Percentiles rank a stretch among this genome's conserved stretches.
phyloP scores from a whole-genome alignment of 2,113 vertebrate genomes.

The Macrotis lagotis region DNA sequence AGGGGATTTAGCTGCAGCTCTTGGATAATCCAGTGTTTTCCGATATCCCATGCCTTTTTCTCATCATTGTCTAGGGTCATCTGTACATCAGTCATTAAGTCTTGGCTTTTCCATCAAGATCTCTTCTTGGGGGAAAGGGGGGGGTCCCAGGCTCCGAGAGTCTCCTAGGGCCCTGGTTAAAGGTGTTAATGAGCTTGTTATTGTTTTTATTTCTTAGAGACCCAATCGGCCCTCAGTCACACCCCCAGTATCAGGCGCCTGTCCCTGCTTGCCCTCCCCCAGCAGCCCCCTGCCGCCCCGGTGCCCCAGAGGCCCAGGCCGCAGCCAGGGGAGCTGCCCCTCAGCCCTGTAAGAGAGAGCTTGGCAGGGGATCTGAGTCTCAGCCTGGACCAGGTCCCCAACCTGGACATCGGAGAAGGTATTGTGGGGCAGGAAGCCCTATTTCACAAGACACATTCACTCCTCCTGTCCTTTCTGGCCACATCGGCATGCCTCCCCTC shows the following conservation, averaged over 20 bases:
- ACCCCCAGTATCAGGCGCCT: conserved; percentile 89
- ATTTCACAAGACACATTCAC: background rate
- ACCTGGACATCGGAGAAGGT: conserved; percentile 91
- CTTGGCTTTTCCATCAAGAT: background rate
- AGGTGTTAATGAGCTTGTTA: conserved; percentile 50
- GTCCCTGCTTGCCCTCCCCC: conserved; percentile 90
- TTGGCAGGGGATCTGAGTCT: conserved; percentile 75
- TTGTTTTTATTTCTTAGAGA: conserved; percentile 85
- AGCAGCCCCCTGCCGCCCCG: conserved; percentile 83
- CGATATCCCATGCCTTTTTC: background rate
- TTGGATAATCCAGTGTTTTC: background rate
- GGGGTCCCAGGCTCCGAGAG: background rate
- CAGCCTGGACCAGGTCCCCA: conserved; percentile 79
- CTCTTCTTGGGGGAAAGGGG: background rate
- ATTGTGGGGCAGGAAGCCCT: conserved; percentile 71
- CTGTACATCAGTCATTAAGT: background rate
- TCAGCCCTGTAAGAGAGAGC: conserved; percentile 75
- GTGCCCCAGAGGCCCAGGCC: conserved; percentile 78
- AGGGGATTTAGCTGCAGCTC: background rate
- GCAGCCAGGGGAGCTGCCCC: conserved; percentile 70
- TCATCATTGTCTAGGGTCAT: background rate
- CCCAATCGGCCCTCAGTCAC: conserved; percentile 81
- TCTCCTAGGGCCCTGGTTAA: background rate
- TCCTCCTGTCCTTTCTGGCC: conserved; percentile 26
- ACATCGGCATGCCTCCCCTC: background rate